Evolutionary conservation across 1,140 invertebrate genomes (phyloP), one percentile per base, ranked within the genome.

Genomic region (Neodiprion virginianus): DNA sequence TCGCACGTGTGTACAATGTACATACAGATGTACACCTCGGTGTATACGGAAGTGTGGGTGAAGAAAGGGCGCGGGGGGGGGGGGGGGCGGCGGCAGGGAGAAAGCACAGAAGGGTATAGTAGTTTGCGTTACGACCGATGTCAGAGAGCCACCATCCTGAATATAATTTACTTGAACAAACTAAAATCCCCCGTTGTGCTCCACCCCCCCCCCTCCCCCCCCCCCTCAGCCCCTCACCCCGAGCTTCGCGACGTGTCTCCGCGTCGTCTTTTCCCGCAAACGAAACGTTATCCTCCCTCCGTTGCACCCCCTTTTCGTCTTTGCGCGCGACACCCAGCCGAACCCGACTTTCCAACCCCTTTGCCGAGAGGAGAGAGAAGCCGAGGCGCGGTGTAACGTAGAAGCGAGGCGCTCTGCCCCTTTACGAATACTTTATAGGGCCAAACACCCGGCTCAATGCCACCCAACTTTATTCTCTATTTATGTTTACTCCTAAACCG

Each of bases 131-230:
- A 83, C 80, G 81, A 83, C 80, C 83, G 78, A 84, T 83, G 77
- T 83, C 83, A 75, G 81, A 82, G 79, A 82, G 77, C 81, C 77
- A 80, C 80, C 83, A 81, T 82, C 80, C 84, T 85, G 86, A 88
- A 88, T 88, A 88, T 87, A 88, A 88, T 88, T 88, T 88, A 86
- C 83, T 85, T 85, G 84, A 86, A 85, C 83, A 88, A 88, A 87
- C 86, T 85, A 81, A 86, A 87, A 87, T 85, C 83, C 85, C 83
- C 81, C 78, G 53, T 80, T 70, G 77, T 78, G 69, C 72, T 65
- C 48, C 48, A 2, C 65, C 65, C 69, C 70, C 79, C 73, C 75
- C 80, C 75, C 72, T 78, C 77, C 71, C 70, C 69, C 72, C 9
- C 67, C 65, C 65, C 48, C 17, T n/a, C 21, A 17, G 12, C 53